These are phyloP conservation scores for Bilobella aurantiaca DNA, from an alignment of 1,140 invertebrate genomes.

Conservation along the genomic window DNA sequence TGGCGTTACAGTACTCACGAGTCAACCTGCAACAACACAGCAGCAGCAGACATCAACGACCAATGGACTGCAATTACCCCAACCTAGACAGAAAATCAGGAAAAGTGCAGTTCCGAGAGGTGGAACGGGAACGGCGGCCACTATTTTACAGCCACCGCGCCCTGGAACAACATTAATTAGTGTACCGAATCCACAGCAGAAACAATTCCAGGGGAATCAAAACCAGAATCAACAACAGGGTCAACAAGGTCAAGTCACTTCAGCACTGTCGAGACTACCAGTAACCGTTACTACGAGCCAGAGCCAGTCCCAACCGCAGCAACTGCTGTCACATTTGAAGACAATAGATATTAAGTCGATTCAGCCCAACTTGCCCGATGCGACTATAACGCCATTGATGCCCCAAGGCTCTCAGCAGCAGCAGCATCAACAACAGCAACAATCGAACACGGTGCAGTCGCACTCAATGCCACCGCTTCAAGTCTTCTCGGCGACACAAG, in stretches of 20 bases:
- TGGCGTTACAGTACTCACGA: not conserved
- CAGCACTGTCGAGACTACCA: constrained; percentile 25
- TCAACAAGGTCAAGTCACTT: constrained; percentile 36
- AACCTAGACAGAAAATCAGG: constrained; percentile 22
- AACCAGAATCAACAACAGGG: constrained; percentile 40
- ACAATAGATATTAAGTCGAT: constrained; percentile 32
- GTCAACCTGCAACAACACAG: constrained; percentile 13
- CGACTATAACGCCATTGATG: constrained; percentile 29
- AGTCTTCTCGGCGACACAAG: constrained; percentile 31
- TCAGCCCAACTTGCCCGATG: constrained; percentile 32
- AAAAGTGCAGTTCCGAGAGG: constrained; percentile 19
- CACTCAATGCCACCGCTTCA: constrained; percentile 23
- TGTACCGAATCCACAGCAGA: constrained; percentile 9
- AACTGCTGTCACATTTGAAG: constrained; percentile 25
- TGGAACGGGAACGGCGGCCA: constrained; percentile 17
- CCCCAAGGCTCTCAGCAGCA: constrained; percentile 15
- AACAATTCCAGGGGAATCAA: not conserved
- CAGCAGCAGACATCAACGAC: not conserved
- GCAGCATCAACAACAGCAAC: not conserved
- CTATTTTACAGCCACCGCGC: constrained; percentile 5
- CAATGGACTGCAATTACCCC: not conserved
- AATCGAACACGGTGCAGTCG: constrained; percentile 6
- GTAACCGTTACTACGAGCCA: constrained; percentile 4
- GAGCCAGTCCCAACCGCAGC: constrained; percentile 4
- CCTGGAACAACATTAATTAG: constrained; percentile 14